Conservation (phyloP, 2,113 vertebrate genomes). For the Pampusana beccarii region DNA sequence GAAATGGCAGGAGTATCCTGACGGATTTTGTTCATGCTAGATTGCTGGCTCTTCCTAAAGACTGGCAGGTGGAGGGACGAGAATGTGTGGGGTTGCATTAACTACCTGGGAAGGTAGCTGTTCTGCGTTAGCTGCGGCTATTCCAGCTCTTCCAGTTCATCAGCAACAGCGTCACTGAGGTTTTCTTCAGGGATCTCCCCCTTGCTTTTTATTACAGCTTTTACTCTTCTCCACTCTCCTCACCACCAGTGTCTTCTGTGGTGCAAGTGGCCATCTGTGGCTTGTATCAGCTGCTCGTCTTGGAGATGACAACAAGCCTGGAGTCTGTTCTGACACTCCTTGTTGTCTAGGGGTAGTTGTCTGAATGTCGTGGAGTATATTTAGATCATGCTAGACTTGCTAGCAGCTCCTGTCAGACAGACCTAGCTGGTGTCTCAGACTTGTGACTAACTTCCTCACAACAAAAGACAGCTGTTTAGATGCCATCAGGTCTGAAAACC, state of each 20-base stretch:
- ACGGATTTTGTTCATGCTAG: neutral
- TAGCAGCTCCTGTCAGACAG: neutral
- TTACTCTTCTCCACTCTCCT: neutral
- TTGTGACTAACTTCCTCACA: conserved; percentile 38
- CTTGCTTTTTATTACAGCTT: neutral
- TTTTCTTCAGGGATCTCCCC: neutral
- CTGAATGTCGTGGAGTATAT: neutral
- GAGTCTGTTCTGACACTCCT: neutral
- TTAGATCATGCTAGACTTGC: neutral
- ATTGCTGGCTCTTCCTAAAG: neutral
- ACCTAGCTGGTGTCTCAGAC: neutral
- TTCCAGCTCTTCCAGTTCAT: neutral
- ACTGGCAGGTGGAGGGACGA: neutral
- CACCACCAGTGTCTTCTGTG: neutral
- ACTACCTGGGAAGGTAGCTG: neutral
- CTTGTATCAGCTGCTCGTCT: neutral
- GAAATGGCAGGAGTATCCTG: neutral
- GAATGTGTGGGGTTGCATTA: neutral
- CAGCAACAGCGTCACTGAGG: neutral
- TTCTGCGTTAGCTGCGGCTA: neutral
- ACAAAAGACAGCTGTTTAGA: conserved; percentile 39
- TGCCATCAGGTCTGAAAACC: conserved; percentile 37
- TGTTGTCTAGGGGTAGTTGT: neutral
- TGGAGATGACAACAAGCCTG: neutral
- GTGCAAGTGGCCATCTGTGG: neutral